phyloP scores from a whole-genome alignment of 2,113 vertebrate species.

The Caranx melampygus region DNA sequence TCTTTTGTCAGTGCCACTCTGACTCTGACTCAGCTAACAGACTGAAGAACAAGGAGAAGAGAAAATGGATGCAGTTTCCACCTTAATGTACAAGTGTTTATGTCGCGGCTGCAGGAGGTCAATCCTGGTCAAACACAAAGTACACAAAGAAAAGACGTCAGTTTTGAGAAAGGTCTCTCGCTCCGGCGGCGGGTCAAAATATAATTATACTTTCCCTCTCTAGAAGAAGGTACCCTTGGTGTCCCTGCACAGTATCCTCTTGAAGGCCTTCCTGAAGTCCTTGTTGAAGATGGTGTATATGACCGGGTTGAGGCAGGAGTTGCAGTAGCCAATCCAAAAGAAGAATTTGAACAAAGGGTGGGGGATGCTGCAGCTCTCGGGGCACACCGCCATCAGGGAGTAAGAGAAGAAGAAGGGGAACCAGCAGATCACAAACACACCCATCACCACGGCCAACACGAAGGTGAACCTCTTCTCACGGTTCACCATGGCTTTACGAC shows the following conservation, averaged over 20 bases:
- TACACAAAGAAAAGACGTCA: background rate
- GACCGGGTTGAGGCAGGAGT: slow-evolving; percentile 89
- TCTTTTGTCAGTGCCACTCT: slow-evolving; percentile 3
- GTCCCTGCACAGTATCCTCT: slow-evolving; percentile 78
- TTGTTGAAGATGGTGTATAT: slow-evolving; percentile 90
- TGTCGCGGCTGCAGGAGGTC: slow-evolving; percentile 11
- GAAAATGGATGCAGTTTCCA: slow-evolving; percentile 29
- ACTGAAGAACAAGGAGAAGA: background rate
- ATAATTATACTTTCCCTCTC: background rate
- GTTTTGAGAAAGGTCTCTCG: background rate
- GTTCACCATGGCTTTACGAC: slow-evolving; percentile 84
- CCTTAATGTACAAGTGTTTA: slow-evolving; percentile 26
- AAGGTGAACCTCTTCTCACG: slow-evolving; percentile 92
- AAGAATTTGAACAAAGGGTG: slow-evolving; percentile 82
- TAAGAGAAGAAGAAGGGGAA: slow-evolving; percentile 95
- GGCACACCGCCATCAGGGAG: slow-evolving; percentile 88
- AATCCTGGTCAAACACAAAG: background rate
- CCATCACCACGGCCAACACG: slow-evolving; percentile 91
- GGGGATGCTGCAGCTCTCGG: slow-evolving; percentile 83
- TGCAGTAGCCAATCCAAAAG: slow-evolving; percentile 90
- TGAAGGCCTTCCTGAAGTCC: slow-evolving; percentile 87
- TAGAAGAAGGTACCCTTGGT: slow-evolving; percentile 75
- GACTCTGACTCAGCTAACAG: slow-evolving; percentile 31
- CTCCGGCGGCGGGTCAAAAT: background rate
- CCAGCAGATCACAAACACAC: slow-evolving; percentile 93